Evolutionary conservation across 2,888 invertebrate genomes (phyloP), one percentile per base, ranked within the genome.

Genomic region (Deladenus siricidicola): DNA sequence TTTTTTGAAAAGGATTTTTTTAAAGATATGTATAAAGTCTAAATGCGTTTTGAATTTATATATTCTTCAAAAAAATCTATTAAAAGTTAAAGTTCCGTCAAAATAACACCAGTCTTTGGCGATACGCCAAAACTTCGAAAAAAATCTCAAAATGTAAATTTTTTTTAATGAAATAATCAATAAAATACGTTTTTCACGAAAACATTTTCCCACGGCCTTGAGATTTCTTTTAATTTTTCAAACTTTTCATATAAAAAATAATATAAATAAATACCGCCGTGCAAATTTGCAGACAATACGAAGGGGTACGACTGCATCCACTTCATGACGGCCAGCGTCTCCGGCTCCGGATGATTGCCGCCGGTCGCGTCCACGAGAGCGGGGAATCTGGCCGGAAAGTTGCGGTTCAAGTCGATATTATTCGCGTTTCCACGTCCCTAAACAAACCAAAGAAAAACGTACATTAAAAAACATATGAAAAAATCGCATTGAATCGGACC

Each of bases 341-440:
- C 81, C 19, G 74, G 74, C 68, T 81, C 78, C 28, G 73, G 74
- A 24, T 56, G 57, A 14, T 56, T 61, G 2, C 77, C 73, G 6
- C 57, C 66, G 10, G 54, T 64, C 52, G 45, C 50, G 39, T 74
- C 80, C 44, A 68, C 66, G 39, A 74, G 75, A 52, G 79, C 79
- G 66, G 86, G 86, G 78, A 89, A 89, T 70, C 90, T 89, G 80
- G 91, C 90, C 0, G 93, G 92, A 79, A 93, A 93, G 58, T 93
- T 88, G 45, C 92, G 85, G 81, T 93, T 93, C 56, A 93, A 80
- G 80, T 93, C 93, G 0, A 87, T 82, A 56, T 85, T 84, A 62
- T 87, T 86, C 0, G 87, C 87, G 81, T 93, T 93, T 71, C 85
- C 85, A 56, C 94, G 74, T 83, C 93, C 93, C 17, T 74, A 42